Evolutionary conservation across 2,113 vertebrate genomes (phyloP).

Genomic region (Myiopsitta monachus): DNA sequence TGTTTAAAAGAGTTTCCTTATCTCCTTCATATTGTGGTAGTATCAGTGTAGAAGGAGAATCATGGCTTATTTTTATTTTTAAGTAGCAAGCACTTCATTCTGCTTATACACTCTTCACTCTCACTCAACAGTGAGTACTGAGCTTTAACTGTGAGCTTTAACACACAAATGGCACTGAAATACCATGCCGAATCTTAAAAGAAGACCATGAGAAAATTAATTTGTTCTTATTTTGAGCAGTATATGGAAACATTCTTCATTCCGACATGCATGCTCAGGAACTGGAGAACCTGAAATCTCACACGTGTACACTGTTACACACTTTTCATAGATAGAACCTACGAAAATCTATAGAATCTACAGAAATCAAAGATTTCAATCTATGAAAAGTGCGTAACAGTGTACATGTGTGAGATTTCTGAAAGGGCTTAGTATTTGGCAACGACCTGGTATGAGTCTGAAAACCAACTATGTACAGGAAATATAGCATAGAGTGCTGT

Average conservation of each 20-base stretch:
- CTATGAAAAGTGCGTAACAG: neutral
- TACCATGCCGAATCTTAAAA: neutral
- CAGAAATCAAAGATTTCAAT: neutral
- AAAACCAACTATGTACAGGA: neutral
- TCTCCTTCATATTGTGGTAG: neutral
- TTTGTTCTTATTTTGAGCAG: neutral
- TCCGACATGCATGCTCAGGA: neutral
- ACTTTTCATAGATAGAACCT: neutral
- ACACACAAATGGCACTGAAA: neutral
- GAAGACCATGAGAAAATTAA: neutral
- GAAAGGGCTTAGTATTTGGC: neutral
- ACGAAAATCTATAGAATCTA: neutral
- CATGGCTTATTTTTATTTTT: neutral
- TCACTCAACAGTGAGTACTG: neutral
- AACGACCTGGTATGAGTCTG: neutral
- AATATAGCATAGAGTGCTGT: neutral
- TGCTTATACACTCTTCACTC: neutral
- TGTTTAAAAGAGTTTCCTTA: neutral
- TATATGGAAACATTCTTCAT: neutral
- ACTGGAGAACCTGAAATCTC: neutral
- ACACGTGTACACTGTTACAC: neutral
- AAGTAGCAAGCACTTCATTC: neutral
- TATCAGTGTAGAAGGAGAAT: neutral
- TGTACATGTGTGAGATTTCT: neutral
- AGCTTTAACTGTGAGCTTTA: too few species aligned